phyloP scores from a whole-genome alignment of 2,113 vertebrate genomes.

The Ancistrus triradiatus region DNA sequence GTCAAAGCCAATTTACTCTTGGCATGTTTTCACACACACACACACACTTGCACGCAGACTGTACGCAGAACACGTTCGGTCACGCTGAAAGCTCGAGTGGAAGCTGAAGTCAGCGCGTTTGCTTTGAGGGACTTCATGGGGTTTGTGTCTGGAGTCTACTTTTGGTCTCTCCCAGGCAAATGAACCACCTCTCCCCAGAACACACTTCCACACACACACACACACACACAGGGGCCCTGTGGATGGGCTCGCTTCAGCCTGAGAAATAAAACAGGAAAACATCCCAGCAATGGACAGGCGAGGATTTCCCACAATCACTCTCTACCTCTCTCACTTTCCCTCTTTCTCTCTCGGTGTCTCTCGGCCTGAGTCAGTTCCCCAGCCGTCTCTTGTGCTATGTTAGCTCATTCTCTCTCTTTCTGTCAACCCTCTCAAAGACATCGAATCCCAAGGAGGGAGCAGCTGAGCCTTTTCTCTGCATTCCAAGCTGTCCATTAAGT shows the following conservation, averaged over 20 bases:
- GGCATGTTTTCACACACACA: conserved; percentile 7
- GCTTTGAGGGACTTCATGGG: conserved; percentile 26
- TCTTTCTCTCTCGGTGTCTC: conserved; percentile 36
- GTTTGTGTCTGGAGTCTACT: conserved; percentile 41
- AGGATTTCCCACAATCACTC: conserved; percentile 38
- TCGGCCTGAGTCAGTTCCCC: too few relatives aligned
- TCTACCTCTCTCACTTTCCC: conserved; percentile 37
- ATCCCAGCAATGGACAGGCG: conserved; percentile 30
- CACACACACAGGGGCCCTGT: not conserved
- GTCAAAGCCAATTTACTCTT: not conserved
- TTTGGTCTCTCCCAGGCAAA: conserved; percentile 35
- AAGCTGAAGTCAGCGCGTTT: conserved; percentile 9
- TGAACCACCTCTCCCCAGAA: conserved; percentile 31
- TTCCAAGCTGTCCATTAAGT: conserved; percentile 63
- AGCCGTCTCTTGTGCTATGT: conserved; percentile 36
- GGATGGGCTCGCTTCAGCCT: conserved; percentile 14
- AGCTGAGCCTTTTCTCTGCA: conserved; percentile 49
- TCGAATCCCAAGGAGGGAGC: conserved; percentile 51
- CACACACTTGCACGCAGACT: conserved; percentile 7
- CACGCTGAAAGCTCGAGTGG: conserved; percentile 16
- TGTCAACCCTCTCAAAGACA: conserved; percentile 41
- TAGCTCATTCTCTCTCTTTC: conserved; percentile 35
- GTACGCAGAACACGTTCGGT: conserved; percentile 34
- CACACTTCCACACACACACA: too few relatives aligned
- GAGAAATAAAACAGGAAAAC: conserved; percentile 39